Conservation (phyloP, 2,113 vertebrate species). For the Anguilla rostrata region DNA sequence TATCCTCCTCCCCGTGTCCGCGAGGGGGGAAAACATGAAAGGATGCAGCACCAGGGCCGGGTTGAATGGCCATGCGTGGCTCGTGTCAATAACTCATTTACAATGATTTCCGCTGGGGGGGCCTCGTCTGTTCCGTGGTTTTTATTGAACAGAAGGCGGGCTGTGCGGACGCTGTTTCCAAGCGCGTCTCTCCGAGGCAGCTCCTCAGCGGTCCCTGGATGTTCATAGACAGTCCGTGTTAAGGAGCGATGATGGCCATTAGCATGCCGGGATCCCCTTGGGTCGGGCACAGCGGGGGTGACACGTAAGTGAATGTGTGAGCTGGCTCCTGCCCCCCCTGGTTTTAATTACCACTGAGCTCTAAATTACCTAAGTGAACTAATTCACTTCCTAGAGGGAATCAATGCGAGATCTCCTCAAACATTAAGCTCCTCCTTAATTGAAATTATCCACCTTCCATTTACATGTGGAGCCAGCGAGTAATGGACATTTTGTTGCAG, state of each 20-base stretch:
- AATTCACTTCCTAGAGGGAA: conserved; percentile 7
- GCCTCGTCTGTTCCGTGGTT: not conserved
- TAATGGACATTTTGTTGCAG: not conserved
- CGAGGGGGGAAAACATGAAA: not conserved
- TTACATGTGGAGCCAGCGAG: not conserved
- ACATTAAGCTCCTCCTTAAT: conserved; percentile 14
- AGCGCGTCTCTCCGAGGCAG: not conserved
- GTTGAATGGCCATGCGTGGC: not conserved
- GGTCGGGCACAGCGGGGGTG: not conserved
- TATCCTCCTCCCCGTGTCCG: not conserved
- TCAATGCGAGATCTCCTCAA: not conserved
- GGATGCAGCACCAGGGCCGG: not conserved
- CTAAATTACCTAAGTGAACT: conserved; percentile 8
- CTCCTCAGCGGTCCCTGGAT: not conserved
- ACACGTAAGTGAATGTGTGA: not conserved
- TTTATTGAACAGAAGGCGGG: not conserved
- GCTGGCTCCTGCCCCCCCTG: not conserved
- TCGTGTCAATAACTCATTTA: conserved; percentile 9
- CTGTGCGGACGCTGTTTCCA: not conserved
- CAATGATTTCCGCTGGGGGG: conserved; percentile 11
- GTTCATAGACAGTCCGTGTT: not conserved
- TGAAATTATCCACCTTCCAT: conserved; percentile 6
- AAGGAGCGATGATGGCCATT: conserved; percentile 2
- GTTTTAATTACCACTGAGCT: conserved; percentile 16
- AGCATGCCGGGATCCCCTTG: not conserved